These are phyloP conservation scores for Eristalis intricaria DNA, from an alignment of 2,888 invertebrate genomes.

Conservation along the genomic window DNA sequence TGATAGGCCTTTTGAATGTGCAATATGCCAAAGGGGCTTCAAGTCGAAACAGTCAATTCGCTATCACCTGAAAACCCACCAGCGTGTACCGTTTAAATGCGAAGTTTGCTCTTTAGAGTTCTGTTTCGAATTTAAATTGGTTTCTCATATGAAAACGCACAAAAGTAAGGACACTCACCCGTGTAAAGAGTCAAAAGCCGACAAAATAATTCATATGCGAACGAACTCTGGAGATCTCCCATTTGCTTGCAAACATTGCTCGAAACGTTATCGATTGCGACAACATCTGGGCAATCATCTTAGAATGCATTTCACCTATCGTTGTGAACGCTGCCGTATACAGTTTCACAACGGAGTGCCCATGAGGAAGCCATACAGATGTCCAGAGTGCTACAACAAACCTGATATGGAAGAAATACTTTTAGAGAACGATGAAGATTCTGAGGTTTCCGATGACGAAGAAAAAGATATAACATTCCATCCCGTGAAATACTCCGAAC, in stretches of 20 bases:
- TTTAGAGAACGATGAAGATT: conserved; percentile 7
- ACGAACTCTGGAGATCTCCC: conserved; percentile 83
- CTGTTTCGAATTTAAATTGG: conserved; percentile 74
- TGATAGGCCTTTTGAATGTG: conserved; percentile 75
- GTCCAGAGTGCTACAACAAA: conserved; percentile 65
- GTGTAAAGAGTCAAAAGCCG: conserved; percentile 75
- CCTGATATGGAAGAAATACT: neutral
- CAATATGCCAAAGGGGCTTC: conserved; percentile 75
- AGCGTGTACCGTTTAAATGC: conserved; percentile 74
- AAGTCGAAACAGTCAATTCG: conserved; percentile 76
- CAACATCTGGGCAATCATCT: conserved; percentile 76
- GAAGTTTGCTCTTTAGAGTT: conserved; percentile 82
- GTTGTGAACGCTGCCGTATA: conserved; percentile 75
- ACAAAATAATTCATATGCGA: conserved; percentile 78
- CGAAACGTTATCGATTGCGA: conserved; percentile 75
- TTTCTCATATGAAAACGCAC: conserved; percentile 74
- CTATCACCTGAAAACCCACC: conserved; percentile 76
- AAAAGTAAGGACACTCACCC: conserved; percentile 73
- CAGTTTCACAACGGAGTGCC: conserved; percentile 75
- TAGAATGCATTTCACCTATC: conserved; percentile 75
- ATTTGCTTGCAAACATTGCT: conserved; percentile 78
- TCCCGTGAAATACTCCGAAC: conserved; percentile 1
- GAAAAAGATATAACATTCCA: conserved; percentile 48
- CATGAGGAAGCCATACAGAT: conserved; percentile 75
- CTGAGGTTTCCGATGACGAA: conserved; percentile 49